Conservation (phyloP, 2,797 vertebrate genomes). For the Sebastes goodei region DNA sequence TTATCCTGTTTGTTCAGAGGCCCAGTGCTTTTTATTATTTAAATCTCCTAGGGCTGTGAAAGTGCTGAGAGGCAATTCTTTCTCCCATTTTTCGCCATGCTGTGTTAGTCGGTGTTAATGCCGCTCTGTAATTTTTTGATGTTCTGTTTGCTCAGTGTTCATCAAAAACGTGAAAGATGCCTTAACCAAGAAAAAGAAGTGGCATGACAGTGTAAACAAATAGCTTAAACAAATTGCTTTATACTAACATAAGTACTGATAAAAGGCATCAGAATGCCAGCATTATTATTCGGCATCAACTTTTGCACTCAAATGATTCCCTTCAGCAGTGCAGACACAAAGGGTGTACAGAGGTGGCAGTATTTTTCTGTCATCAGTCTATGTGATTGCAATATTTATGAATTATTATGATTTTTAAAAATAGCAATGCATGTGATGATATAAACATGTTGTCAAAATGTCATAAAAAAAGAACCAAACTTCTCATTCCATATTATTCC, state of each 20-base stretch:
- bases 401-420: constrained; percentile 9
- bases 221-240: constrained; percentile 67
- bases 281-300: constrained; percentile 47
- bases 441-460: constrained; percentile 2
- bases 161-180: constrained; percentile 69
- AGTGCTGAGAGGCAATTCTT: constrained; percentile 82
- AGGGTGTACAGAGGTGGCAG: constrained; percentile 20
- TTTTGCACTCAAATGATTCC: constrained; percentile 26
- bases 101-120: constrained; percentile 83
- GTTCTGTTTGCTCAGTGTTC: constrained; percentile 77
- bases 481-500: background rate
- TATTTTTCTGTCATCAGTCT: constrained; percentile 6
- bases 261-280: constrained; percentile 30
- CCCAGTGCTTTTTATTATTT: constrained; percentile 88
- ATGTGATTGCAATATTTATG: constrained; percentile 25
- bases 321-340: constrained; percentile 8
- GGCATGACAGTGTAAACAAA: constrained; percentile 69
- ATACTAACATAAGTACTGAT: constrained; percentile 37
- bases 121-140: constrained; percentile 78
- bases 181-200: constrained; percentile 53
- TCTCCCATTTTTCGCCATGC: constrained; percentile 82
- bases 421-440: background rate
- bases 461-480: background rate
- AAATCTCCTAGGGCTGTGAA: constrained; percentile 87
- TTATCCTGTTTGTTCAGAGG: constrained; percentile 90